phyloP scores from a whole-genome alignment of 2,113 vertebrate genomes.

The Brachyistius frenatus region DNA sequence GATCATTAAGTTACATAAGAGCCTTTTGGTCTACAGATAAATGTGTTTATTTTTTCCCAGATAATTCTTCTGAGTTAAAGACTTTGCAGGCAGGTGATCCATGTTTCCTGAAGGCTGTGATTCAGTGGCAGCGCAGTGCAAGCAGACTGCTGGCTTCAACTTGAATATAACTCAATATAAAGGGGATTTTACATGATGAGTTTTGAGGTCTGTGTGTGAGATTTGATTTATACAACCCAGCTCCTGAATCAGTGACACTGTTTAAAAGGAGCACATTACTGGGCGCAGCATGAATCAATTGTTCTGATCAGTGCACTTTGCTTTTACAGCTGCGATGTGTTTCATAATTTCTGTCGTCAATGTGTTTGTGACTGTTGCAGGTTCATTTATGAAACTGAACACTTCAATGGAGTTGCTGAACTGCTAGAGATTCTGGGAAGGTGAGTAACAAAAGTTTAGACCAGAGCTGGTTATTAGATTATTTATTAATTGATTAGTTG shows the following conservation, averaged over 20 bases:
- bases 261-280: conserved; percentile 4
- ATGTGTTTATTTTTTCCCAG: background rate
- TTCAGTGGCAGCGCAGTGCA: too few species aligned
- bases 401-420: conserved; percentile 85
- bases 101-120: background rate
- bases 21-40: background rate
- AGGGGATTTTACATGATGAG: background rate
- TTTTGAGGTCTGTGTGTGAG: background rate
- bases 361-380: conserved; percentile 57
- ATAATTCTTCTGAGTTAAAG: background rate
- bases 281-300: background rate
- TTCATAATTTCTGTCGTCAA: conserved; percentile 15
- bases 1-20: conserved; percentile 29
- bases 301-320: background rate
- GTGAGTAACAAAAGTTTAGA: conserved; percentile 59
- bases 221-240: background rate
- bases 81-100: background rate
- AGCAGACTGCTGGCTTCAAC: background rate
- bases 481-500: background rate
- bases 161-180: background rate
- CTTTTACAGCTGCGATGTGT: background rate
- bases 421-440: conserved; percentile 86
- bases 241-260: background rate
- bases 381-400: conserved; percentile 85
- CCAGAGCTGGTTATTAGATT: too few species aligned